Evolutionary conservation across 2,888 invertebrate species (phyloP), one percentile per base, ranked within the genome.

Genomic region (Plebejus argus): DNA sequence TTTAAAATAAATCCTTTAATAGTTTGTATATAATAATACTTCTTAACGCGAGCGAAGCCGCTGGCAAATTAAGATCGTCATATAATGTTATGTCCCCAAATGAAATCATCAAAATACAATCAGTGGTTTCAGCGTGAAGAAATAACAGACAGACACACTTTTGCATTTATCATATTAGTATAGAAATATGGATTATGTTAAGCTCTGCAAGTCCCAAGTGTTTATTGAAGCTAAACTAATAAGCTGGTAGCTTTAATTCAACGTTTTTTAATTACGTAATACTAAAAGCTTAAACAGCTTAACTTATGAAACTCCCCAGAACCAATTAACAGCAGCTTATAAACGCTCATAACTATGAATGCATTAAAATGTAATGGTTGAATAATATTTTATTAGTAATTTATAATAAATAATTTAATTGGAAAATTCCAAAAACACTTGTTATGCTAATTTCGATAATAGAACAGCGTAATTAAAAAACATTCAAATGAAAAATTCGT

Each of bases 151-250:
- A 1, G 20, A 58, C 58, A 58, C 1, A 18, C 1, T 18, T 18
- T 53, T 18, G 18, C 53, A 18, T 53, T 18, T 4, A 18, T 53
- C 3, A 18, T 53, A 53, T 53, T 53, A 18, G 53, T 53, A 53
- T 53, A n/a, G n/a, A 56, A n/a, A n/a, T n/a, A 58, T 58, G 2
- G 8, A 58, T n/a, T 58, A 58, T 20, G 58, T 58, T 0, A 58
- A 66, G 61, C 23, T 28, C 5, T 66, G 66, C 1, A 33, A 66
- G 28, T 66, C 28, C 15, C 28, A 66, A 66, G 66, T 66, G 15
- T 66, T 33, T 66, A 66, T 66, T 66, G 66, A 66, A 66, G 66
- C 28, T 33, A 66, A 66, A 33, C 66, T 66, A 66, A 66, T 66
- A 66, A 28, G 66, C 15, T 5, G 66, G 15, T 23, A 8, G 66